A percentile compares a stretch with the other conserved stretches of the same genome.
phyloP scores from a whole-genome alignment of 2,113 vertebrate species.

The Megaptera novaeangliae region DNA sequence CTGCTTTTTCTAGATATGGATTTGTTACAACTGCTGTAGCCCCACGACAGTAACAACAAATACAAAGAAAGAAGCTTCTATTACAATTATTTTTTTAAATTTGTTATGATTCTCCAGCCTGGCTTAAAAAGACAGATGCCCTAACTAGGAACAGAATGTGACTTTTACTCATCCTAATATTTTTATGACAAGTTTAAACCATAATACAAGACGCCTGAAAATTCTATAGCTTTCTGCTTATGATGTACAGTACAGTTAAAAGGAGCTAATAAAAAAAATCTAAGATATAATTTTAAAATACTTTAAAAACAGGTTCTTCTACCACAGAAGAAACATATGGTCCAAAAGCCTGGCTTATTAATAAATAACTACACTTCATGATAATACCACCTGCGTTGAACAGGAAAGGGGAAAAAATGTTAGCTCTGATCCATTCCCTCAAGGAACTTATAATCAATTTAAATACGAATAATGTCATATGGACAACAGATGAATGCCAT shows the following conservation, averaged over 20 bases:
- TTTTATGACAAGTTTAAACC: not conserved
- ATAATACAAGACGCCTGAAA: conserved; percentile 11
- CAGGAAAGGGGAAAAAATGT: not conserved
- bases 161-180: conserved; percentile 23
- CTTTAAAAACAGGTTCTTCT: not conserved
- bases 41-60: not conserved
- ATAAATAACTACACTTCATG: not conserved
- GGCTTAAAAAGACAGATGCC: not conserved
- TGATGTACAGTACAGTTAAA: not conserved
- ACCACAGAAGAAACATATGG: not conserved
- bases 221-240: not conserved
- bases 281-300: conserved; percentile 20
- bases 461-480: not conserved
- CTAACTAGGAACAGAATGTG: not conserved
- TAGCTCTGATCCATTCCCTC: not conserved
- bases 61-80: not conserved
- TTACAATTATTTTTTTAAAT: not conserved
- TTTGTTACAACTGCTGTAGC: not conserved
- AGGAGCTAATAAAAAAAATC: not conserved
- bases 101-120: conserved; percentile 6
- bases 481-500: not conserved
- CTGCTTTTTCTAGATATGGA: not conserved
- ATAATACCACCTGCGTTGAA: not conserved
- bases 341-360: conserved; percentile 15
- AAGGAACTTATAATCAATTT: conserved; percentile 15